Evolutionary conservation across 2,113 vertebrate genomes (phyloP), one percentile per base, ranked within the genome.

Genomic region (Gymnogyps californianus): DNA sequence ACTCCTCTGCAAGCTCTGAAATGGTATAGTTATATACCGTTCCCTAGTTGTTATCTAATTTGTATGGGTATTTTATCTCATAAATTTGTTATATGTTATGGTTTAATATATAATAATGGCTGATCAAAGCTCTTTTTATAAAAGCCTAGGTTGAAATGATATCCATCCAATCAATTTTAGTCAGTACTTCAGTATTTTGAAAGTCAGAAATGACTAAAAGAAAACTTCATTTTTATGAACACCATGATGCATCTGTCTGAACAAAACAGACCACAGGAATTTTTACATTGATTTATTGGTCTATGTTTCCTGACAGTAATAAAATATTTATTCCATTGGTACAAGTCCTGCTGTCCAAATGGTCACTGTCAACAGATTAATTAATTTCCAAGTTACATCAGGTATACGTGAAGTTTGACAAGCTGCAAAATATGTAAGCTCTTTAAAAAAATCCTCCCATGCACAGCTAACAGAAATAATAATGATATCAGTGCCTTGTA

Each of bases 1-100:
- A 83, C 84, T 89, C 89, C 92, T 87, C 90, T 93, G 91, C 84
- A 95, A 76, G 57, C 47, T 76, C 67, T 74, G 69, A 93, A 94
- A 93, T 51, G 20, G 40, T 31, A 38, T 31, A 76, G 83, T 82
- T 78, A 67, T 42, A 88, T 38, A 38, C 67, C 2, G 16, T 81
- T 95, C 65, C 31, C 42, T 70, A 62, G 76, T 44, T 87, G 54
- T 58, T 81, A 89, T 14, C 77, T 71, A 74, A 84, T 82, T 71
- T 82, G n/a, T 66, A 83, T 64, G 49, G 40, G 32, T 59, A 77
- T 91, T 77, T 89, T 51, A 77, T 32, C 54, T 52, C 59, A 52
- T 44, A 69, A 54, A 75, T 94, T 59, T 87, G 25, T 64, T 83
- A 57, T 6, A 74, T 5, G 3, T 85, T 89, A 90, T 29, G 46